Evolutionary conservation across 2,113 vertebrate genomes (phyloP).

Genomic region (Rostratula benghalensis): DNA sequence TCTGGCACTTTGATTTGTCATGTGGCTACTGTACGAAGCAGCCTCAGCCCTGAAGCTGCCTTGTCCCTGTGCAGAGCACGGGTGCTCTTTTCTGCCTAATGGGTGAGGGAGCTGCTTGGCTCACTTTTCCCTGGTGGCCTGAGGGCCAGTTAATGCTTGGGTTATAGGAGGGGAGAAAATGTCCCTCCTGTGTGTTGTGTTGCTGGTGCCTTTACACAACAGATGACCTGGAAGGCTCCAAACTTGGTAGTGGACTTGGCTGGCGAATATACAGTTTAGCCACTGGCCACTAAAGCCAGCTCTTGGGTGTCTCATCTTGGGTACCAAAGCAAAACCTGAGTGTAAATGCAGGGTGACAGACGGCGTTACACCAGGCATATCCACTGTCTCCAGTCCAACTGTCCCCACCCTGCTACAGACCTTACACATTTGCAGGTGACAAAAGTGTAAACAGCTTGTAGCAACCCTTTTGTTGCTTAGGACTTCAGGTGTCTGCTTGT

Average conservation of each 20-base stretch:
- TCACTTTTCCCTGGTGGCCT: not conserved
- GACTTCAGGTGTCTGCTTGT: not conserved
- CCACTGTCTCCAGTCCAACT: accelerated
- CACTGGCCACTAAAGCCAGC: not conserved
- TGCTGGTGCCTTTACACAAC: not conserved
- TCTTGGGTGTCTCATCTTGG: not conserved
- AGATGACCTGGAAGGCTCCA: not conserved
- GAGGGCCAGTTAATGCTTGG: not conserved
- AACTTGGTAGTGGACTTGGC: not conserved
- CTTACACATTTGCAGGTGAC: not conserved
- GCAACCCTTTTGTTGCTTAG: not conserved
- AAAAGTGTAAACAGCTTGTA: not conserved
- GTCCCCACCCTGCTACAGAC: not conserved
- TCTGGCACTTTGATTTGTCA: not conserved
- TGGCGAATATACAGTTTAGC: not conserved
- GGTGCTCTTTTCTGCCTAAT: not conserved
- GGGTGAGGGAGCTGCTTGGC: not conserved
- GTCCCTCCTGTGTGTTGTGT: not conserved
- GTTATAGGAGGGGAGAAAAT: not conserved
- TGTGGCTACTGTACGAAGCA: not conserved
- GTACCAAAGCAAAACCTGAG: not conserved
- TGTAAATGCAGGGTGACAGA: not conserved
- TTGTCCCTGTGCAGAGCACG: not conserved
- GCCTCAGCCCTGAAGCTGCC: not conserved
- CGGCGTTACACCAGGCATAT: accelerated